Percentiles rank a stretch among this genome's conserved stretches.
These are phyloP conservation scores for Drosophila busckii DNA, from an alignment of 1,140 invertebrate species.

Conservation along the genomic window DNA sequence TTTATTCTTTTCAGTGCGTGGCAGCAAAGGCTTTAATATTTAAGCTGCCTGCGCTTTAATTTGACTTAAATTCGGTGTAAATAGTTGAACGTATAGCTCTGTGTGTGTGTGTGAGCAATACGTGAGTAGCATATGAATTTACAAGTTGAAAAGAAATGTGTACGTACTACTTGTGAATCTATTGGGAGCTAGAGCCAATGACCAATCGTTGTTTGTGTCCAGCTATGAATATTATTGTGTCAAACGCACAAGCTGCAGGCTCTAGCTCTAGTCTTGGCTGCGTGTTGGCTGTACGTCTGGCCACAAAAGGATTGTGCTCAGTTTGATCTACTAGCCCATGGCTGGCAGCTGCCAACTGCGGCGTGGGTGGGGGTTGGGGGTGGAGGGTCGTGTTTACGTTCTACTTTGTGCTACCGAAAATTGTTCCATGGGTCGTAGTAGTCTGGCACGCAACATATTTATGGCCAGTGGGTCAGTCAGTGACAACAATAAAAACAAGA, in stretches of 20 bases:
- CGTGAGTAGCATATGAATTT: too few species aligned
- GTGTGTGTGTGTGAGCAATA: too few species aligned
- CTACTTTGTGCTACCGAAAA: constrained; percentile 30
- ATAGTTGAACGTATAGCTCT: too few species aligned
- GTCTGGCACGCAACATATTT: constrained; percentile 68
- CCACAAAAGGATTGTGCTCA: constrained; percentile 55
- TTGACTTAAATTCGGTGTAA: too few species aligned
- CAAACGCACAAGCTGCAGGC: constrained; percentile 52
- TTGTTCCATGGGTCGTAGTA: constrained; percentile 30
- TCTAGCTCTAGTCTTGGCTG: constrained; percentile 17
- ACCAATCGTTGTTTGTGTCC: constrained; percentile 46
- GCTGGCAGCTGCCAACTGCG: too few species aligned
- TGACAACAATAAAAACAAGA: constrained; percentile 42
- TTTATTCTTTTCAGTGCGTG: constrained; percentile 49
- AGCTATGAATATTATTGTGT: constrained; percentile 65
- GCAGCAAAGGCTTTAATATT: too few species aligned
- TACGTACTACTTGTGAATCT: constrained; percentile 5
- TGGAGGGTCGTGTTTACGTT: not conserved
- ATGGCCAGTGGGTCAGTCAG: constrained; percentile 65
- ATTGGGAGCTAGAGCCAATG: constrained; percentile 48
- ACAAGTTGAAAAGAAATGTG: constrained; percentile 30
- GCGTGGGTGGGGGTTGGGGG: not conserved
- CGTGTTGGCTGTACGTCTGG: constrained; percentile 48
- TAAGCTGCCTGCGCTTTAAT: constrained; percentile 24
- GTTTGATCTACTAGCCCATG: constrained; percentile 55